These are phyloP conservation scores for Heloderma charlesbogerti DNA, from an alignment of 2,113 vertebrate genomes.

Conservation along the genomic window DNA sequence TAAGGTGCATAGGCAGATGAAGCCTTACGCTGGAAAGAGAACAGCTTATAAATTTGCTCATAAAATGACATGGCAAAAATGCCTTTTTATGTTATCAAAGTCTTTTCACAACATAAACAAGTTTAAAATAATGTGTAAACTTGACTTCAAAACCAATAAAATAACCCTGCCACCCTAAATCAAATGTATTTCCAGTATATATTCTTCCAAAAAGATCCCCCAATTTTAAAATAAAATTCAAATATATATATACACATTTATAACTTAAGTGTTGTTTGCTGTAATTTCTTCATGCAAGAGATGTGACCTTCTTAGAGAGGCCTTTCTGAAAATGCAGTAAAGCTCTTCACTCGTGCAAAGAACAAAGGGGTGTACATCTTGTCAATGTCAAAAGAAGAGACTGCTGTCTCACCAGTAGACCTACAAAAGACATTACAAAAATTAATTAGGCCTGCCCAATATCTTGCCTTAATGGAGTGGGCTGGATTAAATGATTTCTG, in stretches of 20 bases:
- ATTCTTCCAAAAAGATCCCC: conserved; percentile 70
- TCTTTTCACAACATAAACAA: conserved; percentile 71
- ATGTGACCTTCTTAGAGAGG: conserved; percentile 84
- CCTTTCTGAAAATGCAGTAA: conserved; percentile 93
- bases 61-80: conserved; percentile 60
- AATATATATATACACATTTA: conserved; percentile 78
- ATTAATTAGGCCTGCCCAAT: background rate
- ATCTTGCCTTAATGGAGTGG: background rate
- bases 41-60: conserved; percentile 68
- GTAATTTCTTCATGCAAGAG: conserved; percentile 77
- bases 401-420: conserved; percentile 91
- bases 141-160: conserved; percentile 67
- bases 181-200: conserved; percentile 72
- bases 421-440: conserved; percentile 72
- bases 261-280: conserved; percentile 77
- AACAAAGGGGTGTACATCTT: conserved; percentile 95
- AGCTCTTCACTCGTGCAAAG: conserved; percentile 97
- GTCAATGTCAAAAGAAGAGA: conserved; percentile 94
- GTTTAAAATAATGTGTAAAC: conserved; percentile 62
- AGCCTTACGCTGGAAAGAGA: conserved; percentile 55
- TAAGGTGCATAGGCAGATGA: conserved; percentile 51
- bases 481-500: background rate
- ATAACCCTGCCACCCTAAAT: conserved; percentile 70
- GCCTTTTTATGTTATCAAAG: conserved; percentile 54
- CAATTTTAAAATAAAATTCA: conserved; percentile 76